Conservation (phyloP, 2,797 vertebrate species). For the Bovichtus diacanthus region DNA sequence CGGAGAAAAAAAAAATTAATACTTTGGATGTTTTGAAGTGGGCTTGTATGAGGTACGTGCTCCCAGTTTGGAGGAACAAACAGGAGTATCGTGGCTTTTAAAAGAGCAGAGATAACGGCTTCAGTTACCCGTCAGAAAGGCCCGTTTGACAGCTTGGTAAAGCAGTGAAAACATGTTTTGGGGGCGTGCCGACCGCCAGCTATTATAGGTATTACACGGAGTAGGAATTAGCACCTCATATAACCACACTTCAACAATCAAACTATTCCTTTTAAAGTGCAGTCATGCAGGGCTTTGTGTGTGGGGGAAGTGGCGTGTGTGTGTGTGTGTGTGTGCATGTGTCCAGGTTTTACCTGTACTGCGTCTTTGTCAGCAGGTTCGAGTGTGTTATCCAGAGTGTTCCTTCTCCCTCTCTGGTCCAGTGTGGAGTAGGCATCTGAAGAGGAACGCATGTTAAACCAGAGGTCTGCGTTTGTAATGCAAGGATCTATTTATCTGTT, state of each 20-base stretch:
- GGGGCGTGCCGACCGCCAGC: too few species aligned
- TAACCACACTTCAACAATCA: too few species aligned
- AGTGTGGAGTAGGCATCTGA: constrained; percentile 91
- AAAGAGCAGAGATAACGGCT: too few species aligned
- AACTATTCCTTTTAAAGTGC: constrained; percentile 2
- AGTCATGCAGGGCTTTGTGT: constrained; percentile 55
- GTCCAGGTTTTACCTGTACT: constrained; percentile 87
- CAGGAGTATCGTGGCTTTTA: too few species aligned
- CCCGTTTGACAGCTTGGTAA: too few species aligned
- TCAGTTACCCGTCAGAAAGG: too few species aligned
- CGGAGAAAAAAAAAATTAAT: background rate
- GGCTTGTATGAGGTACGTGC: too few species aligned
- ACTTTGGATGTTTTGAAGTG: too few species aligned
- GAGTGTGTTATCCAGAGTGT: constrained; percentile 92
- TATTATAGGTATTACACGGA: too few species aligned
- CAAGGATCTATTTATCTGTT: background rate
- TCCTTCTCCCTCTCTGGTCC: constrained; percentile 92
- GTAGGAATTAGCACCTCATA: too few species aligned
- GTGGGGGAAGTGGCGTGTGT: background rate
- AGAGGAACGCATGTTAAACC: background rate
- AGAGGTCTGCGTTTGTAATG: background rate
- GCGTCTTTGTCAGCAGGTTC: constrained; percentile 90
- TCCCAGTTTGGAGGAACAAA: too few species aligned
- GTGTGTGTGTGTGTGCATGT: constrained; percentile 66
- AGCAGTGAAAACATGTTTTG: too few species aligned